Base-by-base conservation (phyloP, 2,113 vertebrate species). In the Odocoileus hemionus region DNA sequence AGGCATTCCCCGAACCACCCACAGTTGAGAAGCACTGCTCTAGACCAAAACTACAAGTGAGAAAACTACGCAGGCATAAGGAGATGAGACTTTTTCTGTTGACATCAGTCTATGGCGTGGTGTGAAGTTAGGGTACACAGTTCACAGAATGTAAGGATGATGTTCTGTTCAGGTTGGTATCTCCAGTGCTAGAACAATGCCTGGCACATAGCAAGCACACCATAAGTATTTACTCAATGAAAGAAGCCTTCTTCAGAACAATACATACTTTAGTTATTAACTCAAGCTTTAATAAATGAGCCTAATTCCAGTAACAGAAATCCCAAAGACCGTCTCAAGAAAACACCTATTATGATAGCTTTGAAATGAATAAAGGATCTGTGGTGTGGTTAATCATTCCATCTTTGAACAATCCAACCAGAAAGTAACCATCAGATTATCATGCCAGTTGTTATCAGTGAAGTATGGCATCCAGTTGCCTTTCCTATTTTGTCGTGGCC, bases 371-470 rank as follows among this genome's bases (percentile, higher is more conserved):
- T 70, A 94, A 97, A 97, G 96, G 97, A 96, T 98, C 97, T 98
- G 95, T 95, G 97, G 64, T 97, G 54, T 95, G 95, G 89, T 45
- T 97, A 97, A 98, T 98, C 97, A 92, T 50, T 95, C 93, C 89
- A 97, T 98, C 98, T 98, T 74, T 96, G 96, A 98, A 94, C 95
- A 95, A 97, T n/a, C 93, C 97, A 97, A 98, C 97, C 98, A 98
- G 97, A 98, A 98, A 98, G 97, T 97, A 96, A 98, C 97, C 97
- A 97, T 98, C 98, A 97, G 97, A 96, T 98, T 97, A 97, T 43
- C 8, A 0, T 70, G 84, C 93, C 87, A 87, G 95, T 89, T 83
- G 89, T 98, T 98, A 98, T 98, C 98, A 97, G 97, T 39, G 30
- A 95, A 94, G 80, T 85, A 83, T 15, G 80, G 97, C 98, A 95